Evolutionary conservation across 2,797 vertebrate species (phyloP).

Genomic region (Manis javanica): DNA sequence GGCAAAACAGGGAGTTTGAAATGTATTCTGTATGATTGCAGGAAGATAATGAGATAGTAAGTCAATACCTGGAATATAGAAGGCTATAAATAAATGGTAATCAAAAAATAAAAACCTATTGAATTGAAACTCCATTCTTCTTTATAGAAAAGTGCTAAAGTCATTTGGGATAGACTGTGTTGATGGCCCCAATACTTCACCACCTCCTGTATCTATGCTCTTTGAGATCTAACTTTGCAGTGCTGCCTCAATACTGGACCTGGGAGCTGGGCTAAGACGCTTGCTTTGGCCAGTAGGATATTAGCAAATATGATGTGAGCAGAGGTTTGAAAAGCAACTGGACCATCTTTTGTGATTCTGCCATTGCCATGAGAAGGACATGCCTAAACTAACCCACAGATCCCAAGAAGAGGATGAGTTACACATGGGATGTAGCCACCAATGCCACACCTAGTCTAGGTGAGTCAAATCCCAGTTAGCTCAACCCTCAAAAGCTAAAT

Average conservation of each 20-base stretch:
- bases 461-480: background rate
- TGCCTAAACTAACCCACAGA: background rate
- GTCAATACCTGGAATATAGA: background rate
- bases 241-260: background rate
- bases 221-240: background rate
- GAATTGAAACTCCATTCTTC: conserved; percentile 4
- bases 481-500: background rate
- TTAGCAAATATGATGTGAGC: background rate
- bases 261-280: background rate
- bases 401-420: background rate
- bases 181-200: background rate
- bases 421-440: background rate
- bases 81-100: conserved; percentile 26
- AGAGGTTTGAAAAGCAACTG: background rate
- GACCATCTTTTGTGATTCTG: background rate
- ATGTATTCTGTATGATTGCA: background rate
- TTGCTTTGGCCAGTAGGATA: background rate
- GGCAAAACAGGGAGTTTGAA: background rate
- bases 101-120: conserved; percentile 1
- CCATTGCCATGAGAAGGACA: background rate
- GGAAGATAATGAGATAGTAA: background rate
- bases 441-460: background rate
- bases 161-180: background rate
- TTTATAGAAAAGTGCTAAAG: background rate
- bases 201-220: background rate